Percentiles rank a stretch among this genome's conserved stretches.
Evolutionary conservation across 2,888 invertebrate genomes (phyloP).

Genomic region (Gandaritis pyraliata): DNA sequence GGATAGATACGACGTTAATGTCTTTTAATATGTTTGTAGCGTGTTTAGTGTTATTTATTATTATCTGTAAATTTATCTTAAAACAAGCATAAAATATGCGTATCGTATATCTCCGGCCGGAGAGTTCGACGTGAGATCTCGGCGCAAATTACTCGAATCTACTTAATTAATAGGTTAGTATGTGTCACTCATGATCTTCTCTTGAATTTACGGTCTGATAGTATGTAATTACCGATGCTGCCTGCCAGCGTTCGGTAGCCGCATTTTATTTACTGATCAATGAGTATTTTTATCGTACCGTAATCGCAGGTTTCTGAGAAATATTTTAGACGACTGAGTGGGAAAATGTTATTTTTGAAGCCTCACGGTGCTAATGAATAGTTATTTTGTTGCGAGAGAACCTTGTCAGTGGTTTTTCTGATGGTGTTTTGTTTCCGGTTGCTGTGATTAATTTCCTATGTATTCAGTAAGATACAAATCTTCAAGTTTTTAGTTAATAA

Average conservation of each 20-base stretch:
- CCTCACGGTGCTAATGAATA: constrained; percentile 30
- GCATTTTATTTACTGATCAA: constrained; percentile 41
- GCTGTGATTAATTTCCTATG: constrained; percentile 24
- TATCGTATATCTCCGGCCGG: constrained; percentile 26
- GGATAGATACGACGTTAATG: constrained; percentile 56
- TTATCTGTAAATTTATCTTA: constrained; percentile 28
- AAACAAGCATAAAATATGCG: constrained; percentile 19
- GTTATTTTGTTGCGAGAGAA: constrained; percentile 30
- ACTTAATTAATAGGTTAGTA: constrained; percentile 41
- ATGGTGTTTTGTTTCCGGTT: constrained; percentile 35
- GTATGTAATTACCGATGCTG: constrained; percentile 43
- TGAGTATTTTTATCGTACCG: constrained; percentile 40
- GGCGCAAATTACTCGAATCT: constrained; percentile 35
- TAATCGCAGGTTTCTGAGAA: constrained; percentile 38
- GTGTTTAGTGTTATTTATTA: constrained; percentile 39
- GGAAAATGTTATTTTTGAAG: constrained; percentile 38
- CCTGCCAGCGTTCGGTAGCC: constrained; percentile 46
- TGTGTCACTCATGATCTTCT: constrained; percentile 43
- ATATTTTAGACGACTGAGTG: constrained; percentile 39
- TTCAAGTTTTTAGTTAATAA: too few relatives aligned
- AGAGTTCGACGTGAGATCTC: constrained; percentile 19
- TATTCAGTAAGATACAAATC: not conserved
- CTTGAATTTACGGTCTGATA: constrained; percentile 41
- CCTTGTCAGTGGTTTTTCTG: constrained; percentile 31
- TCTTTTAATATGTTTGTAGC: constrained; percentile 57